These are phyloP conservation scores for Apodemus speciosus DNA, from an alignment of 2,113 vertebrate genomes.

Conservation along the genomic window DNA sequence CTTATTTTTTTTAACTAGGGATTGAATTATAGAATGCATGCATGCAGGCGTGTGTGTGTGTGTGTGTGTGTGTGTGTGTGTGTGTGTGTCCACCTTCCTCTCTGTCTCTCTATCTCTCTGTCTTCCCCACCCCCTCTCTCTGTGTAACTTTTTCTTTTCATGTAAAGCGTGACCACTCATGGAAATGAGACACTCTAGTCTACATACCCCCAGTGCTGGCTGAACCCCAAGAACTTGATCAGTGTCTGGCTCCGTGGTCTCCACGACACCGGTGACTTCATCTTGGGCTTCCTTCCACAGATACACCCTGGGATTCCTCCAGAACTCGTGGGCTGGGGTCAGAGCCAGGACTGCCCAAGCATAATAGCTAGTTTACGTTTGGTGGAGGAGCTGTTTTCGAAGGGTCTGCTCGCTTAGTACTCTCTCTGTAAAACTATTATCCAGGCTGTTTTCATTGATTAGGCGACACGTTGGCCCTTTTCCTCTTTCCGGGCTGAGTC, in stretches of 20 bases:
- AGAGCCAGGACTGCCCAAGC: neutral
- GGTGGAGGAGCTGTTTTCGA: neutral
- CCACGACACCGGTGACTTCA: neutral
- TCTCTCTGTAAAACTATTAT: conserved; percentile 27
- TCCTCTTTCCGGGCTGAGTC: neutral
- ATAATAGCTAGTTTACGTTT: neutral
- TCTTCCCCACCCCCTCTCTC: too few relatives aligned
- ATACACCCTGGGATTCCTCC: neutral
- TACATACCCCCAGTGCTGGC: neutral
- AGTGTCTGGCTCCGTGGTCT: neutral
- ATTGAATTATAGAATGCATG: neutral
- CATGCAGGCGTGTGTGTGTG: too few relatives aligned
- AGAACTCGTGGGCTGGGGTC: neutral
- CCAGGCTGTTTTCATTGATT: conserved; percentile 11
- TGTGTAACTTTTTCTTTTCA: neutral
- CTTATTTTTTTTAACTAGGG: neutral
- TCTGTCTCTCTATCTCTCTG: too few relatives aligned
- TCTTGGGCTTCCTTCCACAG: neutral
- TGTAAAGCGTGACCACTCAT: neutral
- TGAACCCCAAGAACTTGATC: neutral
- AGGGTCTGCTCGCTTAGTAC: neutral
- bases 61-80: too few relatives aligned
- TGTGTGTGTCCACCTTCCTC: neutral
- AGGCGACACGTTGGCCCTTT: neutral
- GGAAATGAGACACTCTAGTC: neutral